phyloP scores from a whole-genome alignment of 2,797 vertebrate species.

The Helicolenus hilgendorfi region DNA sequence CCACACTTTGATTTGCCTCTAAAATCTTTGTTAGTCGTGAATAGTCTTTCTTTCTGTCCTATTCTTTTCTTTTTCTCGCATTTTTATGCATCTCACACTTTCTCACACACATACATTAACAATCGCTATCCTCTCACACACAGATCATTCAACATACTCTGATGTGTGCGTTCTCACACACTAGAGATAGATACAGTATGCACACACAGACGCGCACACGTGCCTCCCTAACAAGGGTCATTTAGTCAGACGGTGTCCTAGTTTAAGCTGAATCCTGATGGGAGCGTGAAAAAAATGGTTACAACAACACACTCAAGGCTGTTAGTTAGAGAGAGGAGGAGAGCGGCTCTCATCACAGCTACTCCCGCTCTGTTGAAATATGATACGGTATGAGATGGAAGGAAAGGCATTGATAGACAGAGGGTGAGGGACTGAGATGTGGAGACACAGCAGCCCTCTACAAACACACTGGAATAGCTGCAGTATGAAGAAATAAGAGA shows the following conservation, averaged over 20 bases:
- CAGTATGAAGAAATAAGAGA: neutral
- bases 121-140: slow-evolving; percentile 17
- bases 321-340: slow-evolving; percentile 12
- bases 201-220: slow-evolving; percentile 14
- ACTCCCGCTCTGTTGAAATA: slow-evolving; percentile 44
- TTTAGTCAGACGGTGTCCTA: slow-evolving; percentile 68
- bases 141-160: slow-evolving; percentile 26
- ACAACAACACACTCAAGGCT: slow-evolving; percentile 24
- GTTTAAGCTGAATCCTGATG: slow-evolving; percentile 55
- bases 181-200: neutral
- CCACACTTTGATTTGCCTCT: slow-evolving; percentile 13
- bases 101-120: slow-evolving; percentile 20
- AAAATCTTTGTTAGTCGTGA: slow-evolving; percentile 3
- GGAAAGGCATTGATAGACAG: slow-evolving; percentile 6
- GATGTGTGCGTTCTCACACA: slow-evolving; percentile 8
- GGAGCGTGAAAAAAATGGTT: slow-evolving; percentile 29
- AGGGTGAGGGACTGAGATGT: neutral
- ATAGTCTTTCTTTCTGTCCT: slow-evolving; percentile 8
- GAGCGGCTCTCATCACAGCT: slow-evolving; percentile 29
- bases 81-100: slow-evolving; percentile 8
- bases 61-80: neutral
- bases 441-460: neutral
- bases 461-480: neutral
- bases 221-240: slow-evolving; percentile 43
- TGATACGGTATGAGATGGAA: slow-evolving; percentile 24